phyloP scores from a whole-genome alignment of 2,797 vertebrate genomes.

The Columba guinea region DNA sequence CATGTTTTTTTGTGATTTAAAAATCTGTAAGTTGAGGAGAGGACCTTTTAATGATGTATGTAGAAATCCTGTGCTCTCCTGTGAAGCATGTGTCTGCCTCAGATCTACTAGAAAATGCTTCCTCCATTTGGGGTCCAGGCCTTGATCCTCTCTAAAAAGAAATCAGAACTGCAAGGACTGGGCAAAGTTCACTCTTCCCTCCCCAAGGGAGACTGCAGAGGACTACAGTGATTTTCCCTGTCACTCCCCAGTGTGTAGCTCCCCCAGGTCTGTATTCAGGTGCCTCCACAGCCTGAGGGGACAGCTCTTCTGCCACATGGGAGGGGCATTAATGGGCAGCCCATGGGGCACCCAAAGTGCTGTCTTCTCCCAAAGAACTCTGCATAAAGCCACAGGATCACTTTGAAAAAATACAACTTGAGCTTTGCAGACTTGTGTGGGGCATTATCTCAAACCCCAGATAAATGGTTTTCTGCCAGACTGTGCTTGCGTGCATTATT shows the following conservation, averaged over 20 bases:
- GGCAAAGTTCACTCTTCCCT: neutral
- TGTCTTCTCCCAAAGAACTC: neutral
- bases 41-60: neutral
- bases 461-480: neutral
- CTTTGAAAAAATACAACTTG: neutral
- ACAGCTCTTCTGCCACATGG: neutral
- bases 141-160: neutral
- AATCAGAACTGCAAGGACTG: neutral
- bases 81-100: neutral
- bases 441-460: neutral
- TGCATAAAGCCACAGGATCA: neutral
- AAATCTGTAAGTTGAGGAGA: neutral
- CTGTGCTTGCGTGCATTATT: neutral
- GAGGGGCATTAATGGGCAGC: neutral
- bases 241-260: accelerated
- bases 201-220: neutral
- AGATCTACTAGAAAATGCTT: neutral
- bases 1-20: neutral
- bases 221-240: neutral
- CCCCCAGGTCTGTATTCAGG: accelerated
- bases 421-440: neutral
- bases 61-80: neutral
- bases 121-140: neutral
- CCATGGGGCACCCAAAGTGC: neutral
- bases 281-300: neutral